Base-by-base conservation (phyloP, 2,113 vertebrate genomes). In the Ammodytes marinus region DNA sequence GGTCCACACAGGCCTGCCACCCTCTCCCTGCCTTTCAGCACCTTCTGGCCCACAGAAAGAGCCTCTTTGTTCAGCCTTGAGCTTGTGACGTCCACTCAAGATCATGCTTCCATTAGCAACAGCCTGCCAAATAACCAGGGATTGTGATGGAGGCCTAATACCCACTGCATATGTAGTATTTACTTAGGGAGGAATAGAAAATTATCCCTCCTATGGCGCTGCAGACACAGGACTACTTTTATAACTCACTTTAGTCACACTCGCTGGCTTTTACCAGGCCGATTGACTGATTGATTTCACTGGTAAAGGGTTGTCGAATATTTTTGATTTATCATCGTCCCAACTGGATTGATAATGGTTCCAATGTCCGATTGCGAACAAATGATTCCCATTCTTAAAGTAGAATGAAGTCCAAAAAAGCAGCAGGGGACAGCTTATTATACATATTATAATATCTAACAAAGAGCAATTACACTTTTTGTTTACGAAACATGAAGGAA, bases 131-230 rank as follows among this genome's bases (percentile, higher is more conserved):
- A 94, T 93, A 94, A 90, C 89, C 87, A 91, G 84, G 90, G 93
- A 94, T 94, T 93, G 94, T 93, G 92, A 92, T 91, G 90, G 90
- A 88, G 27, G 90, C 90, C 86, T 92, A 94, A 93, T 93, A 87
- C 79, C 86, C 89, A 77, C 92, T 84, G 88, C 86, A 90, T 91
- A 89, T 90, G 86, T 77, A 88, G 77, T 94, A 92, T 94, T 95
- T 92, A 91, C 90, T 93, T 92, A 93, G 88, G 92, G 74, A 83
- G 84, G 87, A 88, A 87, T 89, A 86, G 80, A 91, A 92, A 92
- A 89, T 81, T 78, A 82, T 82, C 81, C 83, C 86, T 83, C 80
- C 88, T 79, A 82, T 77, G 58, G 74, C 55, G 55, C 27, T 82
- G 70, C 79, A 86, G 84, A 92, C 88, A 93, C 88, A 93, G 84